phyloP scores from a whole-genome alignment of 2,888 invertebrate species.

The Andrena dorsata region DNA sequence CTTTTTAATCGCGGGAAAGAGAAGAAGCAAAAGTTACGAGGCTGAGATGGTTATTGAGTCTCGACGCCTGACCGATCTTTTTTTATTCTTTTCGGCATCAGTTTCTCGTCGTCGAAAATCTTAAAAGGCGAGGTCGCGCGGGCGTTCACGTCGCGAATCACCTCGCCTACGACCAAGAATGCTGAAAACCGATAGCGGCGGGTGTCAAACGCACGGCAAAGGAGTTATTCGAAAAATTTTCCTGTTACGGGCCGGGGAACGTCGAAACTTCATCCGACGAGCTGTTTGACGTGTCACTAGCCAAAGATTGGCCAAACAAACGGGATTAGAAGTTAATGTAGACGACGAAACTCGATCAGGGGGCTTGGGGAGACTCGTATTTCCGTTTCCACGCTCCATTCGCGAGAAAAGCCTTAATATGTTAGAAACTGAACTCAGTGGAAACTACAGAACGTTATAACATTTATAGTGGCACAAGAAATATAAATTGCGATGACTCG shows the following conservation, averaged over 20 bases:
- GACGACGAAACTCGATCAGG: neutral
- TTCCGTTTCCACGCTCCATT: neutral
- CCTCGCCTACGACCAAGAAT: conserved; percentile 14
- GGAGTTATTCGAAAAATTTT: conserved; percentile 30
- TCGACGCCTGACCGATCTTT: conserved; percentile 32
- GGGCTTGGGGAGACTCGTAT: neutral
- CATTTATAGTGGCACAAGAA: no score
- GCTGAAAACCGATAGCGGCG: conserved; percentile 29
- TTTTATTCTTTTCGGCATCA: conserved; percentile 25
- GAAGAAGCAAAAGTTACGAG: conserved; percentile 15
- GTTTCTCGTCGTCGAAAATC: conserved; percentile 17
- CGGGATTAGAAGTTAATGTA: conserved; percentile 25
- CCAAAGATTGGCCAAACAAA: conserved; percentile 28
- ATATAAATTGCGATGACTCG: no score
- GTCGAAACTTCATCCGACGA: conserved; percentile 26
- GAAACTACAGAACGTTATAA: no score
- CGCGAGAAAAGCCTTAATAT: neutral
- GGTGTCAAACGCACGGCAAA: conserved; percentile 36
- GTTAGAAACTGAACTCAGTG: neutral
- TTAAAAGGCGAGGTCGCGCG: no score
- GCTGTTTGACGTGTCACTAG: conserved; percentile 17
- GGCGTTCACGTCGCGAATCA: neutral
- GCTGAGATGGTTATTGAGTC: conserved; percentile 33
- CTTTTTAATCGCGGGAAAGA: conserved; percentile 33
- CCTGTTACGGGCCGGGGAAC: neutral